Conservation (phyloP, 2,797 vertebrate species). For the Orestias chungarensis region DNA sequence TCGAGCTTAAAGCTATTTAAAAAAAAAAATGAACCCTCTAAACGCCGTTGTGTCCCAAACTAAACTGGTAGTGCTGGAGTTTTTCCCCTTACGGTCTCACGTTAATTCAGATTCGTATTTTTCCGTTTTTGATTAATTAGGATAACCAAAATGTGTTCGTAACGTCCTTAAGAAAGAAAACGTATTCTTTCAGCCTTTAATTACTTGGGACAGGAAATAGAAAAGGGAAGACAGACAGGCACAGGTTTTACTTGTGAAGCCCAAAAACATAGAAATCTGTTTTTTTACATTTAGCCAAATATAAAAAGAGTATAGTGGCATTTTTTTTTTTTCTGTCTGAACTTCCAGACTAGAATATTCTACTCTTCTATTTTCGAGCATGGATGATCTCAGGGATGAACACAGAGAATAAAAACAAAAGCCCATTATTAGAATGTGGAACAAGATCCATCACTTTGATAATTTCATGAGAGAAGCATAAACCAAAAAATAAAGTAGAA, state of each 20-base stretch:
- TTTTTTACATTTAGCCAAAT: background rate
- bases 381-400: background rate
- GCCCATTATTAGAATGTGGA: background rate
- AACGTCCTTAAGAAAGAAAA: too few relatives aligned
- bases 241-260: too few relatives aligned
- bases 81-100: background rate
- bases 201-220: background rate
- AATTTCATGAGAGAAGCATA: slow-evolving; percentile 59
- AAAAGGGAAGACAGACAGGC: background rate
- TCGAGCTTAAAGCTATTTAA: slow-evolving; percentile 34
- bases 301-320: too few relatives aligned
- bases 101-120: background rate
- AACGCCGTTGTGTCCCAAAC: slow-evolving; percentile 21
- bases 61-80: background rate
- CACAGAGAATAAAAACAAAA: background rate
- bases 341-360: too few relatives aligned
- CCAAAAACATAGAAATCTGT: background rate
- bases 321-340: too few relatives aligned
- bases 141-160: background rate
- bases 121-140: background rate
- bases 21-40: slow-evolving; percentile 31
- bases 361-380: background rate
- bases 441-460: background rate
- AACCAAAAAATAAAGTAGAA: slow-evolving; percentile 20
- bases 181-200: too few relatives aligned